Base-by-base conservation (phyloP, 2,888 invertebrate species). In the Horisme vitalbata region DNA sequence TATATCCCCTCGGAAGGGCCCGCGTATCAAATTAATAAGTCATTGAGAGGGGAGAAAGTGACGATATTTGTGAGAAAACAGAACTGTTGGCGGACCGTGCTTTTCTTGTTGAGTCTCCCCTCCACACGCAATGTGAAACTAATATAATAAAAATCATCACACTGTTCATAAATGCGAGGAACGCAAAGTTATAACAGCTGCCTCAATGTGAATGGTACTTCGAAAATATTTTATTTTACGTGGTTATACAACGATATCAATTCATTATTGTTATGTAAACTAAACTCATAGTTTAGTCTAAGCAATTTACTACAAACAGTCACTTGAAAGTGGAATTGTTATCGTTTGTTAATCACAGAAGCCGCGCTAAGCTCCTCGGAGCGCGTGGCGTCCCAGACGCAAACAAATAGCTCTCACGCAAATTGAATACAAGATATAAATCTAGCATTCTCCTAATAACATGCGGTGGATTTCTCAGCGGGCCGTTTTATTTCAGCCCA, bases 341-440 rank as follows among this genome's bases (percentile, higher is more conserved):
- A 73, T 64, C 63, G 61, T 61, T 65, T 59, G 64, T 66, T 68
- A 67, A 75, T 69, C 66, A 69, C 65, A 61, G 62, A 60, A 63
- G 66, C 65, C 63, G 63, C 69, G 68, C 63, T 72, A 69, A 67
- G 65, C 61, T 45, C 53, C 57, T 48, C 55, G 52, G 60, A 65
- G 68, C 51, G 64, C 64, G 65, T 60, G 54, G 55, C 58, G 60
- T 59, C 61, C 51, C 65, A 61, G 65, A 66, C 71, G 66, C 68
- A 75, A 77, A 76, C 75, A 78, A 77, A 80, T 79, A 77, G 78
- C 83, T 81, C 75, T 83, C 74, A 80, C 79, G 71, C 79, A 85
- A 85, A 85, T 85, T 84, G 85, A 86, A 86, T 83, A 83, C 82
- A 83, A 73, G 79, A 80, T 81, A 85, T 86, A 86, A 84, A 84